phyloP scores from a whole-genome alignment of 2,113 vertebrate genomes.

The Vanacampus margaritifer region DNA sequence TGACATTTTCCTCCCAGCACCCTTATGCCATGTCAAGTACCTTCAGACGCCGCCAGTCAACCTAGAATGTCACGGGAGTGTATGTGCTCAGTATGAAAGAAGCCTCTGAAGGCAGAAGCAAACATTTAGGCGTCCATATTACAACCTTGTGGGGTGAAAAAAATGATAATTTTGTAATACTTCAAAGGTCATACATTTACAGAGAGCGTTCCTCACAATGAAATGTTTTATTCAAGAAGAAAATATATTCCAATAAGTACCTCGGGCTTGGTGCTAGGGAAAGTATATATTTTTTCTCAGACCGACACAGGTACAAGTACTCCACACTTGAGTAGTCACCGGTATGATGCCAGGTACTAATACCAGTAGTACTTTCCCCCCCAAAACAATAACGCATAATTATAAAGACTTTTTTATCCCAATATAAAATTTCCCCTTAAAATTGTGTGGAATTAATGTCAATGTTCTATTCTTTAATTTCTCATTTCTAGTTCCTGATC shows the following conservation, averaged over 20 bases:
- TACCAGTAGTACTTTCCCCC: too few species aligned
- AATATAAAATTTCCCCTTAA: too few species aligned
- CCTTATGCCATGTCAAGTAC: conserved; percentile 55
- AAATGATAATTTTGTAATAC: neutral
- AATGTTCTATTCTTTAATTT: too few species aligned
- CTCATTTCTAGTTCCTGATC: too few species aligned
- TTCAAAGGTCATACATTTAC: neutral
- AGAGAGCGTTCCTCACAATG: neutral
- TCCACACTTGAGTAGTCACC: too few species aligned
- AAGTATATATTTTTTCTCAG: too few species aligned
- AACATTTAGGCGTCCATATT: conserved; percentile 48
- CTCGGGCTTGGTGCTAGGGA: too few species aligned
- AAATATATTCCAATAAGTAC: neutral
- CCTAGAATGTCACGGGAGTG: conserved; percentile 52
- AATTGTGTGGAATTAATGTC: too few species aligned
- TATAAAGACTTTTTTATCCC: too few species aligned
- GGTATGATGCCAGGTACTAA: too few species aligned
- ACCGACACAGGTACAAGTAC: too few species aligned
- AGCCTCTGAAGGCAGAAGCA: conserved; percentile 53
- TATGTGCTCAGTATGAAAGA: conserved; percentile 49
- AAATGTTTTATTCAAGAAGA: neutral
- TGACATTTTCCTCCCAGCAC: conserved; percentile 67
- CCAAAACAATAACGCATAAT: too few species aligned
- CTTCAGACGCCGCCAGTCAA: conserved; percentile 53
- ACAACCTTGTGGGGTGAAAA: conserved; percentile 25